These are phyloP conservation scores for Semnornis frantzii DNA, from an alignment of 2,113 vertebrate genomes.

Conservation along the genomic window DNA sequence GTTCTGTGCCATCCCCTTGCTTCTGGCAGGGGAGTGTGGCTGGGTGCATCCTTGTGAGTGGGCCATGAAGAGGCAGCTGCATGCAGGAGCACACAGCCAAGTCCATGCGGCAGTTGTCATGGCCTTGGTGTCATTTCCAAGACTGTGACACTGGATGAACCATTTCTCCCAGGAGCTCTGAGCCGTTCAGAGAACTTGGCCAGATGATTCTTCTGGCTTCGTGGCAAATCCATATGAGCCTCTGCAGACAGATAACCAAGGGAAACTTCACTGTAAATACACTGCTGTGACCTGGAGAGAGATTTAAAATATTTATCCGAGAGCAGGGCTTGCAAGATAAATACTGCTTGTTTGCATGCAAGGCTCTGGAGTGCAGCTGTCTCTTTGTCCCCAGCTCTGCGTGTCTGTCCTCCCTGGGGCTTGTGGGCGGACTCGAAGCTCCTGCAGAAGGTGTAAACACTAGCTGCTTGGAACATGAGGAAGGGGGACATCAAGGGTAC, in stretches of 20 bases:
- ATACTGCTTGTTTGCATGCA: conserved; percentile 34
- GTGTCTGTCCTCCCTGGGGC: not conserved
- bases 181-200: conserved; percentile 7
- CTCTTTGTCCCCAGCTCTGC: not conserved
- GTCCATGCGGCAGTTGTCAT: not conserved
- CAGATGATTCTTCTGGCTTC: conserved; percentile 11
- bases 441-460: not conserved
- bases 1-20: not conserved
- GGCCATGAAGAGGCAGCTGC: not conserved
- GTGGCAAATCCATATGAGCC: conserved; percentile 4
- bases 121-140: not conserved
- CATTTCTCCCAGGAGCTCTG: not conserved
- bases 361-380: conserved; percentile 36
- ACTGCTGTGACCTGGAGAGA: not conserved
- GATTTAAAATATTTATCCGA: conserved; percentile 61
- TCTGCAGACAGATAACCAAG: not conserved
- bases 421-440: not conserved
- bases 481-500: not conserved
- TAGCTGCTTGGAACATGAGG: not conserved
- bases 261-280: conserved; percentile 32
- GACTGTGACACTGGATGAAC: not conserved
- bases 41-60: not conserved
- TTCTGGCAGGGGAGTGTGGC: not conserved
- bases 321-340: conserved; percentile 28
- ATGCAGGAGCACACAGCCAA: not conserved